Percentiles rank a stretch among this genome's conserved stretches.
Evolutionary conservation across 2,797 vertebrate genomes (phyloP).

Genomic region (Girardinus metallicus): DNA sequence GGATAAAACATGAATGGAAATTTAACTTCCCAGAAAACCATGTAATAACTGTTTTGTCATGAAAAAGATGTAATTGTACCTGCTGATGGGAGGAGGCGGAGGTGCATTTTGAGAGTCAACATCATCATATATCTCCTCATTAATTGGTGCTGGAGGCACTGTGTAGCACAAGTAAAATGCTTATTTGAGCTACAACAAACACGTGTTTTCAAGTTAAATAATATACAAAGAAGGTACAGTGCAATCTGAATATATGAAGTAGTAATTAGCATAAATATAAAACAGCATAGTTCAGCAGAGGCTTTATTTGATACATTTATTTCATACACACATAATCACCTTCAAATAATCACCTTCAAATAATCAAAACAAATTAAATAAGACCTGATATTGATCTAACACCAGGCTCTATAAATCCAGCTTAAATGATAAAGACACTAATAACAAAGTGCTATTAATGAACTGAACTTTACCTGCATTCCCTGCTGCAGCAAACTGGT

Average conservation of each 20-base stretch:
- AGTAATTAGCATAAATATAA: not conserved
- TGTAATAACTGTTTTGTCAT: not conserved
- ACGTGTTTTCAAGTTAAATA: not conserved
- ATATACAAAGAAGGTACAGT: too few relatives aligned
- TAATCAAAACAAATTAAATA: not conserved
- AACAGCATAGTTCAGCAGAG: not conserved
- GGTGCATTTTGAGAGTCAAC: constrained; percentile 63
- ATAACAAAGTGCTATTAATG: not conserved
- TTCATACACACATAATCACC: not conserved
- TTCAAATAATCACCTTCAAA: not conserved
- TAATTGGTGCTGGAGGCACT: constrained; percentile 33
- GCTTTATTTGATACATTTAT: not conserved
- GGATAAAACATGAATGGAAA: not conserved
- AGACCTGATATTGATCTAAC: not conserved
- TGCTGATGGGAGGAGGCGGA: constrained; percentile 56
- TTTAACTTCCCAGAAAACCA: not conserved
- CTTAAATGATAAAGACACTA: not conserved
- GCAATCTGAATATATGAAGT: not conserved
- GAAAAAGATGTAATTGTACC: constrained; percentile 38
- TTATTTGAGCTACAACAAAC: not conserved
- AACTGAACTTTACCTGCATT: constrained; percentile 66
- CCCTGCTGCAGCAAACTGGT: constrained; percentile 74
- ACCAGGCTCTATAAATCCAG: not conserved
- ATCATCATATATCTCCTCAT: constrained; percentile 76
- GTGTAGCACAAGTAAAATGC: constrained; percentile 15